Evolutionary conservation across 2,888 invertebrate species (phyloP), one percentile per base, ranked within the genome.

Genomic region (Lochmaea capreae): DNA sequence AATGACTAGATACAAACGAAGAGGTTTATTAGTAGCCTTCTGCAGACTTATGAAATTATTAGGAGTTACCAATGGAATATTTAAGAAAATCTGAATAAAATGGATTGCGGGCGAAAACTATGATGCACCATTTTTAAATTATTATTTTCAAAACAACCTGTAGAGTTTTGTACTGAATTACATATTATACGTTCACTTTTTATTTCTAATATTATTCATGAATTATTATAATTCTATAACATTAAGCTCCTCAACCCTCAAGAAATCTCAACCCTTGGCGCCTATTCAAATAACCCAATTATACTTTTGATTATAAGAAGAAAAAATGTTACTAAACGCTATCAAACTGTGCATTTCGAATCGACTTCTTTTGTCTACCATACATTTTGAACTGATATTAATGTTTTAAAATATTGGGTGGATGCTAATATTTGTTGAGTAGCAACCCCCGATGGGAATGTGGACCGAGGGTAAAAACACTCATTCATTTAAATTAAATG

Each of bases 311-410:
- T 71, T 71, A 71, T 57, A 58, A 58, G 18, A 9, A 39, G 33
- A 65, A 71, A 76, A 52, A 66, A 26, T 68, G 73, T 65, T 61
- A 71, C 46, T 49, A 67, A 61, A 73, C 52, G 71, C 66, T 65
- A 73, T 76, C 79, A 79, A 76, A 79, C 79, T 79, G 77, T 76
- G 79, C 75, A 74, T 77, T 78, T 76, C 74, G 71, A 78, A 74
- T 77, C 71, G 71, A 71, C 73, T 67, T 59, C 71, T 74, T 77
- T 65, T 70, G 73, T 74, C 77, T 67, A 66, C 62, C 43, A 72
- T 76, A 73, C 73, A 77, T 73, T 76, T 76, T 75, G 77, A 73
- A 76, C 77, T 73, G 73, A 75, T 75, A 75, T 73, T 76, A 76
- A 77, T 72, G 75, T 72, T 62, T 49, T 22, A n/a, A 39, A 52